Evolutionary conservation across 2,797 vertebrate genomes (phyloP).

Genomic region (Octomys mimax): DNA sequence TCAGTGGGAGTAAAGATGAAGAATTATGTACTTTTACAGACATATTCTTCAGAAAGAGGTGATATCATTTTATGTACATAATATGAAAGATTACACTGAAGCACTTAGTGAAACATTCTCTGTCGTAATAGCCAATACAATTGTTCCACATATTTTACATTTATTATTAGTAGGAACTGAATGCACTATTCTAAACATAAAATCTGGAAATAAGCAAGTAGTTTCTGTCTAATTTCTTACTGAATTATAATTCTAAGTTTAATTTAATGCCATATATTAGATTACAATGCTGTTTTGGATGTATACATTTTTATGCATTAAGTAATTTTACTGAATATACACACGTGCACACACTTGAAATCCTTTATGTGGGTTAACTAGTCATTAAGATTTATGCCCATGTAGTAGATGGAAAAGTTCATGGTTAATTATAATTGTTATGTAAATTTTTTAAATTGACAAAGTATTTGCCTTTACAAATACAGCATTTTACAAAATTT

Average conservation of each 20-base stretch:
- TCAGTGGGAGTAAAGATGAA: background rate
- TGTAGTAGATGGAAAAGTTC: background rate
- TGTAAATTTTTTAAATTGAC: background rate
- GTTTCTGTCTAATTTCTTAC: background rate
- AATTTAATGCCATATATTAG: background rate
- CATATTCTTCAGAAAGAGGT: background rate
- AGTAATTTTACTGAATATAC: background rate
- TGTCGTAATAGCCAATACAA: background rate
- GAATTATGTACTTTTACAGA: background rate
- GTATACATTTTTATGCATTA: background rate
- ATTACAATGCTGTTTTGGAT: background rate
- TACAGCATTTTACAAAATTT: background rate
- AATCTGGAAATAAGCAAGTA: background rate
- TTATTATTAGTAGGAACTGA: background rate
- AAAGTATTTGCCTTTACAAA: background rate
- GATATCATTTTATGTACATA: background rate
- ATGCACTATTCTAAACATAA: background rate
- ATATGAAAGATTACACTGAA: background rate
- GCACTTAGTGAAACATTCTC: background rate
- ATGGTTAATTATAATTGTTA: background rate
- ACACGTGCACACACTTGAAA: background rate
- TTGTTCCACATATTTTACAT: background rate
- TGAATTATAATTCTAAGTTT: background rate
- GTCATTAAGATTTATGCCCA: background rate
- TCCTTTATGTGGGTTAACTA: background rate